Conservation (phyloP, 2,888 invertebrate species). For the Brachyptera risi region DNA sequence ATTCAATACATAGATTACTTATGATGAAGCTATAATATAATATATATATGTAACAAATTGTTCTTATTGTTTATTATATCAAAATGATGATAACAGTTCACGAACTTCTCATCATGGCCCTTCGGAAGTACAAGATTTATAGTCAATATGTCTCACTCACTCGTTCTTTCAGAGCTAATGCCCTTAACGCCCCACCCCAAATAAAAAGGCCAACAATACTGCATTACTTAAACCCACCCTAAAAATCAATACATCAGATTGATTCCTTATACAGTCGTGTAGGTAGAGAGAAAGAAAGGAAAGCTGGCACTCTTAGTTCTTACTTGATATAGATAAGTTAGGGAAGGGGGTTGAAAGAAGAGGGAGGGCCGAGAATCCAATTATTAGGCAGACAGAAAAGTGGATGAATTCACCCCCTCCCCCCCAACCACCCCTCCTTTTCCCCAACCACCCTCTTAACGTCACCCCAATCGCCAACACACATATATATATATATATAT, state of each 20-base stretch:
- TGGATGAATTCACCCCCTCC: slow-evolving; percentile 27
- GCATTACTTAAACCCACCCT: slow-evolving; percentile 17
- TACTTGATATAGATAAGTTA: slow-evolving; percentile 30
- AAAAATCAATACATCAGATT: slow-evolving; percentile 27
- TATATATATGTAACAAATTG: too few relatives aligned
- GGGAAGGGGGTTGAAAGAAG: slow-evolving; percentile 19
- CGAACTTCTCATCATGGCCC: too few relatives aligned
- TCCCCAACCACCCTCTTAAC: neutral
- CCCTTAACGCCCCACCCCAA: slow-evolving; percentile 4
- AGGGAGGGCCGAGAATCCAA: slow-evolving; percentile 30
- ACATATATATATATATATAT: too few relatives aligned
- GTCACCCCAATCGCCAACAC: neutral
- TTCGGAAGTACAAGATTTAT: too few relatives aligned
- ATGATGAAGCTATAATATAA: too few relatives aligned
- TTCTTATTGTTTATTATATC: too few relatives aligned
- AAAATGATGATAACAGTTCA: too few relatives aligned
- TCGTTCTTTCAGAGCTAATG: neutral
- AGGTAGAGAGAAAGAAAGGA: neutral
- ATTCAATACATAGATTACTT: too few relatives aligned
- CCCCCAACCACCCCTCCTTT: neutral
- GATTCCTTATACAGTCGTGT: slow-evolving; percentile 20
- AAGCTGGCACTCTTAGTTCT: too few relatives aligned
- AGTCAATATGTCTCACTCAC: too few relatives aligned
- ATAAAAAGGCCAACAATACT: slow-evolving; percentile 10
- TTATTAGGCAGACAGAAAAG: slow-evolving; percentile 30